These are phyloP conservation scores for Drosophila nigricruria DNA, from an alignment of 2,888 invertebrate species.

Conservation along the genomic window DNA sequence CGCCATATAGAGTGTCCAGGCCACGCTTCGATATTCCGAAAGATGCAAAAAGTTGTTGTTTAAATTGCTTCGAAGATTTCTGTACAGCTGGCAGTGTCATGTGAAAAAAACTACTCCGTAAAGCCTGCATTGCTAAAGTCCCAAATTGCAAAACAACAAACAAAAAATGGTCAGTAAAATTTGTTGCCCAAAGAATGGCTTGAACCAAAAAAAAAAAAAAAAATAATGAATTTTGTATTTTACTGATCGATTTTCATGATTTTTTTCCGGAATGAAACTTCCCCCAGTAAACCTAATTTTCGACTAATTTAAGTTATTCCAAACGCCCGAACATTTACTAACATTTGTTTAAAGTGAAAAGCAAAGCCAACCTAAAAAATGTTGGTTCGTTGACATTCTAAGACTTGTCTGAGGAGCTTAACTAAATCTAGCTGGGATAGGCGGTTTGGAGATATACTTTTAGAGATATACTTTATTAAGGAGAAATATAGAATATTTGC, in stretches of 20 bases:
- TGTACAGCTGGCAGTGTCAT: slow-evolving; percentile 6
- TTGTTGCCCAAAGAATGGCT: background rate
- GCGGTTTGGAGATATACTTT: too few relatives aligned
- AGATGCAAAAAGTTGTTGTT: background rate
- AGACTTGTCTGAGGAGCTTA: too few relatives aligned
- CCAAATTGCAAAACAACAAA: background rate
- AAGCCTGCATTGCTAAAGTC: slow-evolving; percentile 13
- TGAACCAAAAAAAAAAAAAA: background rate
- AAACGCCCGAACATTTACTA: background rate
- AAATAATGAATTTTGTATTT: background rate
- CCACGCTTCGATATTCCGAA: slow-evolving; percentile 5
- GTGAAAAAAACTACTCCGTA: slow-evolving; percentile 13
- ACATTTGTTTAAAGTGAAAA: background rate
- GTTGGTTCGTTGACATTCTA: background rate
- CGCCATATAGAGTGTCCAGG: slow-evolving; percentile 37
- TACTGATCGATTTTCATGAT: slow-evolving; percentile 24
- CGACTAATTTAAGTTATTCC: background rate
- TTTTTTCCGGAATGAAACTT: slow-evolving; percentile 11
- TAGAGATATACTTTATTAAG: too few relatives aligned
- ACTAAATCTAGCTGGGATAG: too few relatives aligned
- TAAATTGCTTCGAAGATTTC: background rate
- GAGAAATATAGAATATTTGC: too few relatives aligned
- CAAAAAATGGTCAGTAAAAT: background rate
- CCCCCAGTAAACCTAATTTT: slow-evolving; percentile 8
- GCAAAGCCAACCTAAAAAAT: slow-evolving; percentile 5